Evolutionary conservation across 2,113 vertebrate species (phyloP).

Genomic region (Falco punctatus): DNA sequence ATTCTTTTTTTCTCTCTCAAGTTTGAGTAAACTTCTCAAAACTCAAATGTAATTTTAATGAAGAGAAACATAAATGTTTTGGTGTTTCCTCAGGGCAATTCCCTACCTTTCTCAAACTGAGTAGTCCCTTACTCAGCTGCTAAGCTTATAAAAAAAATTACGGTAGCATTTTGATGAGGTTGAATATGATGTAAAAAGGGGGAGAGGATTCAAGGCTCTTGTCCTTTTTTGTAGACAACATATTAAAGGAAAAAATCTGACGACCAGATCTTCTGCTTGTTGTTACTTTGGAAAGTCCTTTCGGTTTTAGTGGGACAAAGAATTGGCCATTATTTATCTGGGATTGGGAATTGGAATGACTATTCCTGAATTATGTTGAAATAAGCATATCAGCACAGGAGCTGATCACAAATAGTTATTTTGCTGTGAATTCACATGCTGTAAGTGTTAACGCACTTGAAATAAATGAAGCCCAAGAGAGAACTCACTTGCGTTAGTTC

Average conservation of each 20-base stretch:
- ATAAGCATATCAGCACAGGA: background rate
- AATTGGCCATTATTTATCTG: background rate
- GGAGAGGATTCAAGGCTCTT: conserved; percentile 15
- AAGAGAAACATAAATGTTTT: background rate
- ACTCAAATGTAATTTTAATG: background rate
- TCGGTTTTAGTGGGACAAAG: background rate
- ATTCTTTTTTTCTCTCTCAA: background rate
- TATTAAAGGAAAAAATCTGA: background rate
- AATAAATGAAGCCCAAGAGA: background rate
- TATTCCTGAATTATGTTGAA: background rate
- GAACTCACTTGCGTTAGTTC: background rate
- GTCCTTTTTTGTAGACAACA: background rate
- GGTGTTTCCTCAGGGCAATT: background rate
- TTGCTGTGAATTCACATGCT: background rate
- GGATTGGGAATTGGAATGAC: background rate
- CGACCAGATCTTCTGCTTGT: background rate
- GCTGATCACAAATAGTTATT: background rate
- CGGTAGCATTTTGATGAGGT: too few species aligned
- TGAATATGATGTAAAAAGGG: conserved; percentile 3
- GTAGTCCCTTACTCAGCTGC: background rate
- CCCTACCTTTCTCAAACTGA: background rate
- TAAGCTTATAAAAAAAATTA: background rate
- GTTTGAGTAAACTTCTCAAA: background rate
- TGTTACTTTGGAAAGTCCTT: background rate
- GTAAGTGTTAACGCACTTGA: background rate